Percentiles rank a stretch among this genome's conserved stretches.
phyloP scores from a whole-genome alignment of 2,113 vertebrate species.

The Pycnonotus jocosus region DNA sequence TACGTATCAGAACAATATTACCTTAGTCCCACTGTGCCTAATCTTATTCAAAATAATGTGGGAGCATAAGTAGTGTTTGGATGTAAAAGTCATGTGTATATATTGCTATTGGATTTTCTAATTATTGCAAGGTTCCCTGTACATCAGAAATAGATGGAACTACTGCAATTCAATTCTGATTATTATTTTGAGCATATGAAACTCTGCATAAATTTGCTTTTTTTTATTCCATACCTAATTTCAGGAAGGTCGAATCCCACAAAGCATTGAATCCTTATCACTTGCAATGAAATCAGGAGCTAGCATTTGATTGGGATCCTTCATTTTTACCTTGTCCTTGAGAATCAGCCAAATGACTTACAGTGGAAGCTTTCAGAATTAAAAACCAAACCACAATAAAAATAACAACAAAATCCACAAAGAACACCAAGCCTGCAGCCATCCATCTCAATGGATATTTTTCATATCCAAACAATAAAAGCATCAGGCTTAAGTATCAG shows the following conservation, averaged over 20 bases:
- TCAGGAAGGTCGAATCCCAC: neutral
- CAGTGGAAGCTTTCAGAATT: neutral
- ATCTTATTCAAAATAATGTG: neutral
- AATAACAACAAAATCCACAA: neutral
- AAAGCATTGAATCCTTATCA: neutral
- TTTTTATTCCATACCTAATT: neutral
- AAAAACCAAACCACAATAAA: neutral
- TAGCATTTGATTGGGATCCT: neutral
- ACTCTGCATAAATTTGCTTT: neutral
- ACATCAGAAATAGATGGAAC: neutral
- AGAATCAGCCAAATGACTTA: neutral
- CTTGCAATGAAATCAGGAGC: neutral
- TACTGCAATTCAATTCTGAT: neutral
- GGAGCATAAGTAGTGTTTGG: neutral
- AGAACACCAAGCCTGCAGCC: neutral
- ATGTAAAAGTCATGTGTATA: neutral
- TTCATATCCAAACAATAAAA: conserved; percentile 29
- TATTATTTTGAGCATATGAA: neutral
- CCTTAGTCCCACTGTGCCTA: neutral
- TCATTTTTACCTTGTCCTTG: neutral
- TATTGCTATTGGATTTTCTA: neutral
- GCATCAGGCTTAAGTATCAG: conserved; percentile 13
- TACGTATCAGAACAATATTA: neutral
- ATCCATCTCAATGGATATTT: neutral
- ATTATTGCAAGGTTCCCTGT: neutral